Conservation (phyloP, 1,140 invertebrate species). For the Anastatus disparis region DNA sequence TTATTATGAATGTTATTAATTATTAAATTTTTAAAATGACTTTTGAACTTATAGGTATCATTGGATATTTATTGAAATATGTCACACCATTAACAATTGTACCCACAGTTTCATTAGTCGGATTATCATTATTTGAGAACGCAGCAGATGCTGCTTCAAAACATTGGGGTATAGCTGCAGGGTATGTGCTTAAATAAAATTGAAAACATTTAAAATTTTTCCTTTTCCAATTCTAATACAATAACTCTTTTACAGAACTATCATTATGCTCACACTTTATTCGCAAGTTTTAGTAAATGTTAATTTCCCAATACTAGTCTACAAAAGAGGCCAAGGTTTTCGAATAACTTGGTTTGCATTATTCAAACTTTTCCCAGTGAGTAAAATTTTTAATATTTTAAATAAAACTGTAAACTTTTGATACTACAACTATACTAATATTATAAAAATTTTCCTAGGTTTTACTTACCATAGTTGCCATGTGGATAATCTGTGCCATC, state of each 20-base stretch:
- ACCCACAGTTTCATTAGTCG: conserved; percentile 83
- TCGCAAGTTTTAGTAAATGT: conserved; percentile 83
- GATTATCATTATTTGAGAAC: conserved; percentile 82
- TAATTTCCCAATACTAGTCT: conserved; percentile 73
- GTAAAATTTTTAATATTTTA: conserved; percentile 41
- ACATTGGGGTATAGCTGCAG: conserved; percentile 83
- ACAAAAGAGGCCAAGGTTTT: conserved; percentile 71
- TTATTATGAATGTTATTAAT: neutral
- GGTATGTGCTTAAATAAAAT: conserved; percentile 65
- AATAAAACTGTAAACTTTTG: neutral
- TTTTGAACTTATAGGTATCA: conserved; percentile 75
- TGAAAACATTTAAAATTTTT: neutral
- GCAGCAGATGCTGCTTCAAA: conserved; percentile 79
- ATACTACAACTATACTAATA: neutral
- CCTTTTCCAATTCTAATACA: neutral
- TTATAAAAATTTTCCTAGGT: conserved; percentile 68
- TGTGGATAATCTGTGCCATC: conserved; percentile 83
- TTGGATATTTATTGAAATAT: conserved; percentile 77
- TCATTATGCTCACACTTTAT: conserved; percentile 82
- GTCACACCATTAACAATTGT: conserved; percentile 85
- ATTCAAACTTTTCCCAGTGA: conserved; percentile 86
- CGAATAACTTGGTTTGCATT: conserved; percentile 75
- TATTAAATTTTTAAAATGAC: neutral
- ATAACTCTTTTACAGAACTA: conserved; percentile 74
- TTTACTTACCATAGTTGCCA: conserved; percentile 80